Percentiles rank a stretch among this genome's conserved stretches.
phyloP scores from a whole-genome alignment of 2,113 vertebrate genomes.

The Porphyrio hochstetteri region DNA sequence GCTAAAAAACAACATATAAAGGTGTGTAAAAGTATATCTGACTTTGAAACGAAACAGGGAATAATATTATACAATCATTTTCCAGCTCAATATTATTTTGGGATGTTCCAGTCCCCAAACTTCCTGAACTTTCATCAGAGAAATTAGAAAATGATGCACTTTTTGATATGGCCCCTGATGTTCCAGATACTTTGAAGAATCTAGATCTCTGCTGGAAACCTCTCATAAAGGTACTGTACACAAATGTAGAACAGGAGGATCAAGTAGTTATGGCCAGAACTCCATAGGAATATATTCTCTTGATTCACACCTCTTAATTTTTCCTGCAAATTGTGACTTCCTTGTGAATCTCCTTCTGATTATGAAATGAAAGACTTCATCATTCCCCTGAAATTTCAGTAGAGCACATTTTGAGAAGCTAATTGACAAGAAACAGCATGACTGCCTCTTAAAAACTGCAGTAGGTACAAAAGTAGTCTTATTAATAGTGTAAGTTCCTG shows the following conservation, averaged over 20 bases:
- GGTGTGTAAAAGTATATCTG: background rate
- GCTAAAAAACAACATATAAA: background rate
- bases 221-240: conserved; percentile 78
- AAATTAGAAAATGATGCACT: conserved; percentile 70
- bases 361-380: background rate
- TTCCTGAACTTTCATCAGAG: background rate
- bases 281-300: background rate
- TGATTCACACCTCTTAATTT: background rate
- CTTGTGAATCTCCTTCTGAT: background rate
- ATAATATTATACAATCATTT: background rate
- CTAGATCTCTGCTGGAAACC: conserved; percentile 89
- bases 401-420: background rate
- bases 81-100: conserved; percentile 87
- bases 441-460: background rate
- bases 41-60: background rate
- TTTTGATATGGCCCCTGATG: conserved; percentile 39
- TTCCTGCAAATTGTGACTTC: background rate
- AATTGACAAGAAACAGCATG: background rate
- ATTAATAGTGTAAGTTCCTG: background rate
- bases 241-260: background rate
- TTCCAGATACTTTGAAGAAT: conserved; percentile 80
- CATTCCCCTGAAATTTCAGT: background rate
- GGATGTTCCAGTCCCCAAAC: conserved; percentile 80
- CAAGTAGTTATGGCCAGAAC: background rate
- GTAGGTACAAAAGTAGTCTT: background rate